Conservation (phyloP, 2,888 invertebrate species). For the Oeneis ivallda region DNA sequence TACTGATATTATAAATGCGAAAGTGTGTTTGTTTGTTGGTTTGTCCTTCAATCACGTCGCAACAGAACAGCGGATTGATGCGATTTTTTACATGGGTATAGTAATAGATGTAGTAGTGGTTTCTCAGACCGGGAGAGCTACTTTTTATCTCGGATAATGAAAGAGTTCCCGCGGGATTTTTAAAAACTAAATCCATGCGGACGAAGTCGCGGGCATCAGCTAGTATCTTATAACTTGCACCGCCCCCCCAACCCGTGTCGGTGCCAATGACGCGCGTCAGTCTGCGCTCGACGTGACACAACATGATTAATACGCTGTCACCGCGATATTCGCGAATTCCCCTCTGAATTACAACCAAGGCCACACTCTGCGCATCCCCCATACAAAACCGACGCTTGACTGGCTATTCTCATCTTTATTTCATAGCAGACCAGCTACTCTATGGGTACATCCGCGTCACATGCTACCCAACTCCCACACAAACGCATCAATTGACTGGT, state of each 20-base stretch:
- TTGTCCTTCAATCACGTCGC: too few relatives aligned
- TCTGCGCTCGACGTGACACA: conserved; percentile 46
- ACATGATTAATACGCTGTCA: conserved; percentile 53
- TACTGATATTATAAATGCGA: too few relatives aligned
- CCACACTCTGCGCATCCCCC: conserved; percentile 32
- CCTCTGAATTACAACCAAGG: conserved; percentile 40
- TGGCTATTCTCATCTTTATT: conserved; percentile 5
- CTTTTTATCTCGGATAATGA: too few relatives aligned
- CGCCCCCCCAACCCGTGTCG: conserved; percentile 26
- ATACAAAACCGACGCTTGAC: conserved; percentile 33
- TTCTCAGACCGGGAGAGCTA: too few relatives aligned
- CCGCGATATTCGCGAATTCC: conserved; percentile 42
- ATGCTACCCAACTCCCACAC: conserved; percentile 32
- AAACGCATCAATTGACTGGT: conserved; percentile 34
- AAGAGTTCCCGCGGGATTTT: too few relatives aligned
- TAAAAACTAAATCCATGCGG: too few relatives aligned
- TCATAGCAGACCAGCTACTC: neutral
- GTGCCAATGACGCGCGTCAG: conserved; percentile 45
- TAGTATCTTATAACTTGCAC: conserved; percentile 27
- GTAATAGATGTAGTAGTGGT: too few relatives aligned
- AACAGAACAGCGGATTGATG: too few relatives aligned
- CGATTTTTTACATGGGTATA: too few relatives aligned
- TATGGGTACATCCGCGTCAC: conserved; percentile 33
- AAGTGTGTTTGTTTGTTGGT: too few relatives aligned
- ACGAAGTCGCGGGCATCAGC: too few relatives aligned